These are phyloP conservation scores for Caenorhabditis wallacei DNA, from an alignment of 2,888 invertebrate species.

Conservation along the genomic window DNA sequence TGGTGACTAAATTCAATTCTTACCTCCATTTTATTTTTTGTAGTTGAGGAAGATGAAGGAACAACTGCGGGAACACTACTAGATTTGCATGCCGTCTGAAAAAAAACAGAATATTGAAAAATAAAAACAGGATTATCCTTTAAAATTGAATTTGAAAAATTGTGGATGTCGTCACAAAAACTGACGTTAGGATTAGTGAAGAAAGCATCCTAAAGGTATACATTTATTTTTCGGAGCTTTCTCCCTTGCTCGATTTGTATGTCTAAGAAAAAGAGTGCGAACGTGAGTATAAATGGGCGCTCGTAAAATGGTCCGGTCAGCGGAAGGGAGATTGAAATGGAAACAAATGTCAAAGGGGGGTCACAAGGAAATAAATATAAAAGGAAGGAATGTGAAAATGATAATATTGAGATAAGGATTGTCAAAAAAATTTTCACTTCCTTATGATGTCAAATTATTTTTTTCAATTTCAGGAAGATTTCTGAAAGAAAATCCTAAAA, in stretches of 20 bases:
- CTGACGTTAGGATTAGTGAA: neutral
- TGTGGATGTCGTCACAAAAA: constrained; percentile 1
- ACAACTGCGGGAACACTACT: constrained; percentile 50
- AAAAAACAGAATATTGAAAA: constrained; percentile 8
- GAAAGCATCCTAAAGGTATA: neutral
- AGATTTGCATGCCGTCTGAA: constrained; percentile 66
- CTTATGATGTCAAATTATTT: too few relatives aligned
- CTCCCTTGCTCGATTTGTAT: constrained; percentile 9
- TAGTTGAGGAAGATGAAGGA: constrained; percentile 14
- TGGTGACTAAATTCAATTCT: neutral
- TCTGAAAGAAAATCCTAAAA: neutral
- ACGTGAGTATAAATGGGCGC: constrained; percentile 44
- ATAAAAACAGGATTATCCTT: neutral
- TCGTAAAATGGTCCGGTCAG: constrained; percentile 35
- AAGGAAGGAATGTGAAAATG: neutral
- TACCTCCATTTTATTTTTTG: constrained; percentile 59
- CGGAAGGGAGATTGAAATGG: constrained; percentile 14
- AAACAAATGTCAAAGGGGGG: neutral
- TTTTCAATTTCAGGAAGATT: too few relatives aligned
- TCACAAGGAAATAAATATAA: neutral
- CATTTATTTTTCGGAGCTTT: constrained; percentile 27
- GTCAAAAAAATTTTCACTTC: too few relatives aligned
- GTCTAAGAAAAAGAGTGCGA: constrained; percentile 33
- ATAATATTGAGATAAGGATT: neutral
- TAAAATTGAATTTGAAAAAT: constrained; percentile 6